Evolutionary conservation across 2,888 invertebrate genomes (phyloP), one percentile per base, ranked within the genome.

Genomic region (Tachina fera): DNA sequence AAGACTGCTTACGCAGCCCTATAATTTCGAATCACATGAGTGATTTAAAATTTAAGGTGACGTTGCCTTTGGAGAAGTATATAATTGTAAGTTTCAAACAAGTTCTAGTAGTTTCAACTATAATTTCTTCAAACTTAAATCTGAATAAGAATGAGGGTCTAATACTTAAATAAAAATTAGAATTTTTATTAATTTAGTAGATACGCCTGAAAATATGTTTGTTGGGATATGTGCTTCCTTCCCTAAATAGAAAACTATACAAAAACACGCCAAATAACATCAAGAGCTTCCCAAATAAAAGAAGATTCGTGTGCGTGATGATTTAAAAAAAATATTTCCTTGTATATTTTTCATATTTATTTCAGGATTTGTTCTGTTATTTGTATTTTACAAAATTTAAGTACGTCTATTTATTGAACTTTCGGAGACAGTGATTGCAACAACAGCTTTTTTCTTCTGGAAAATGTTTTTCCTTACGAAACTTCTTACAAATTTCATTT

Each of bases 281-380:
- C 51, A 16, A 78, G 43, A 71, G 78, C 41, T 63, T 41, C 49
- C 51, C 49, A 41, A 70, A 58, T 22, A 60, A 51, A 10, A 79
- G 53, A 56, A 63, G 16, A 72, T 43, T 49, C 43, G 22, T 49
- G 49, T 72, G 80, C 80, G 80, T 72, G 58, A 74, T 72, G 65
- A 58, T 65, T 80, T 49, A 39, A 13, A 16, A 67, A 22, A 60
- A 61, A 56, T 45, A 9, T 71, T 19, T 3, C 16, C 19, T 47
- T 67, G 39, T 51, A 10, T 51, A 10, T 51, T 19, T 51, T 43
- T 43, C 51, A 13, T 9, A 9, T 51, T 19, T 43, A 19, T 31
- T 60, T 31, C 31, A 58, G 4, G 19, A 45, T 47, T 39, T 53
- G 45, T 63, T 31, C 61, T 16, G n/a, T 49, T 49, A 43, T 65